Evolutionary conservation across 2,888 invertebrate genomes (phyloP).

Genomic region (Loripinus fragilis): DNA sequence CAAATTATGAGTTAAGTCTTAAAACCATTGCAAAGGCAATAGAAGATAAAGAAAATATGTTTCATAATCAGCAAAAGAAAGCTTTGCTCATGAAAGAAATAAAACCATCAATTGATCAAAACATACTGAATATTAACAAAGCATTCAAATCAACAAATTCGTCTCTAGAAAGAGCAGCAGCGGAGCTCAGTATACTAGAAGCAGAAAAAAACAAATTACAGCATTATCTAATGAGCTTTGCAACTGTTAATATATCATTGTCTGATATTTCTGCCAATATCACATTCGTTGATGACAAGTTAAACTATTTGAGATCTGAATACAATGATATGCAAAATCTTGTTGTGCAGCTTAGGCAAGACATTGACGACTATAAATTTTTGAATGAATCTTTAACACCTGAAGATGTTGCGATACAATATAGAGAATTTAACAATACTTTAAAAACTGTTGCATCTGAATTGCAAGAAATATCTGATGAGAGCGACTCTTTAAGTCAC

Average conservation of each 20-base stretch:
- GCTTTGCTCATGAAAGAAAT: not conserved
- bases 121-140: not conserved
- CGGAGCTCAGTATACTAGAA: not conserved
- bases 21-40: not conserved
- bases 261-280: not conserved
- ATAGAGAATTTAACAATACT: not conserved
- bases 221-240: not conserved
- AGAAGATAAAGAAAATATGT: not conserved
- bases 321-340: not conserved
- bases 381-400: not conserved
- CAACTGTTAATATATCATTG: not conserved
- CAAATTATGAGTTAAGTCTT: not conserved
- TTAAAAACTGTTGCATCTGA: not conserved
- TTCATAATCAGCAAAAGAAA: conserved; percentile 8
- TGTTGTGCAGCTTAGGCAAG: not conserved
- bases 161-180: not conserved
- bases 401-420: not conserved
- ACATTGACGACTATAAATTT: not conserved
- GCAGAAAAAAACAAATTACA: not conserved
- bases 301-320: not conserved
- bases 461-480: not conserved
- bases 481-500: not conserved
- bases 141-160: not conserved
- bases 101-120: not conserved
- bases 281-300: not conserved